Evolutionary conservation across 2,888 invertebrate species (phyloP).

Genomic region (Ormia ochracea): DNA sequence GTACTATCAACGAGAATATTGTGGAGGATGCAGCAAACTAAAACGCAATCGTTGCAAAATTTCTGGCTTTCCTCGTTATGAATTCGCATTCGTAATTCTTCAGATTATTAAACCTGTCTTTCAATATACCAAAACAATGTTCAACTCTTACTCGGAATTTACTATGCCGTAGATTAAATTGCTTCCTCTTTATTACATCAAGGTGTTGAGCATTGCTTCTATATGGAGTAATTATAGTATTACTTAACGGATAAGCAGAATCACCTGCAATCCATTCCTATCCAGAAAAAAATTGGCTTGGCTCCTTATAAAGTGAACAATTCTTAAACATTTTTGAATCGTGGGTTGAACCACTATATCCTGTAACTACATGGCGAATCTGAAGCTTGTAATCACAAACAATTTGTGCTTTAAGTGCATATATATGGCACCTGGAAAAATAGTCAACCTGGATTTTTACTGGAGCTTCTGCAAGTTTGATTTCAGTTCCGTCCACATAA

Average conservation of each 20-base stretch:
- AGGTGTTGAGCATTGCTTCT: not conserved
- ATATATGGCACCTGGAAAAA: conserved; percentile 43
- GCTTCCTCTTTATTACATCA: not conserved
- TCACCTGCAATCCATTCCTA: not conserved
- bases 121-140: conserved; percentile 32
- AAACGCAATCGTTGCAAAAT: conserved; percentile 36
- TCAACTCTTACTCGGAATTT: conserved; percentile 33
- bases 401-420: conserved; percentile 50
- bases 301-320: conserved; percentile 7
- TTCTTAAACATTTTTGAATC: conserved; percentile 39
- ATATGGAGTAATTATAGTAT: conserved; percentile 38
- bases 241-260: not conserved
- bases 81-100: conserved; percentile 32
- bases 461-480: conserved; percentile 47
- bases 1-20: too few species aligned
- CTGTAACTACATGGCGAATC: conserved; percentile 48
- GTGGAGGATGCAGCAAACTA: conserved; percentile 31
- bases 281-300: conserved; percentile 12
- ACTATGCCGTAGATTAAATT: conserved; percentile 31
- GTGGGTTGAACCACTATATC: conserved; percentile 40
- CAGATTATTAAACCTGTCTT: conserved; percentile 33
- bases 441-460: conserved; percentile 32
- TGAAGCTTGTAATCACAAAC: conserved; percentile 45
- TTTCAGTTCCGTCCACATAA: conserved; percentile 45
- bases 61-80: conserved; percentile 37